These are phyloP conservation scores for Aldabrachelys gigantea DNA, from an alignment of 2,113 vertebrate species.

Conservation along the genomic window DNA sequence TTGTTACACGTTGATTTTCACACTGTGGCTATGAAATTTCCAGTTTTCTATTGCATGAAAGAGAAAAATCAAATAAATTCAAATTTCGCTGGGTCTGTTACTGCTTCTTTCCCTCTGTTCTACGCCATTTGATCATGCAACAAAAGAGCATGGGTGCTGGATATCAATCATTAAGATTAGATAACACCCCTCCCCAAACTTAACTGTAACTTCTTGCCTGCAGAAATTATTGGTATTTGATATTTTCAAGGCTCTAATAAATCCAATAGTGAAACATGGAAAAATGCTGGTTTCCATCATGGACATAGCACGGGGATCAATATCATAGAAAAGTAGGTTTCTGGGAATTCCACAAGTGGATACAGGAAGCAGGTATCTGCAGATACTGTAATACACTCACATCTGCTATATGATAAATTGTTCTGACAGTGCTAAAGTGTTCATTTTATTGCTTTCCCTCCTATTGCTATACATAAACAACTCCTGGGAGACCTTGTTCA, in stretches of 20 bases:
- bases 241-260: conserved; percentile 2
- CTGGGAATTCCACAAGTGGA: background rate
- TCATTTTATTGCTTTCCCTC: conserved; percentile 21
- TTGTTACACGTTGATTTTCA: background rate
- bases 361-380: background rate
- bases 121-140: background rate
- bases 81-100: background rate
- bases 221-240: conserved; percentile 10
- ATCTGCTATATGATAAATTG: conserved; percentile 33
- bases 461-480: conserved; percentile 31
- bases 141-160: background rate
- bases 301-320: conserved; percentile 31
- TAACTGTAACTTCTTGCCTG: background rate
- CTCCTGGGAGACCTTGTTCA: background rate
- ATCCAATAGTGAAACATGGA: background rate
- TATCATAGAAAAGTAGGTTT: background rate
- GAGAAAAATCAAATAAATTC: background rate
- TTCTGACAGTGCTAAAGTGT: background rate
- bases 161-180: conserved; percentile 20
- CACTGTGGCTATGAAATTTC: background rate
- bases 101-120: background rate
- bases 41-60: background rate
- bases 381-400: background rate
- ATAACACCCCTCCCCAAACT: background rate
- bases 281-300: background rate